Evolutionary conservation across 23 tunicate genomes (phyloP), one percentile per base, ranked within the genome.

Genomic region (Botrylloides violaceus): DNA sequence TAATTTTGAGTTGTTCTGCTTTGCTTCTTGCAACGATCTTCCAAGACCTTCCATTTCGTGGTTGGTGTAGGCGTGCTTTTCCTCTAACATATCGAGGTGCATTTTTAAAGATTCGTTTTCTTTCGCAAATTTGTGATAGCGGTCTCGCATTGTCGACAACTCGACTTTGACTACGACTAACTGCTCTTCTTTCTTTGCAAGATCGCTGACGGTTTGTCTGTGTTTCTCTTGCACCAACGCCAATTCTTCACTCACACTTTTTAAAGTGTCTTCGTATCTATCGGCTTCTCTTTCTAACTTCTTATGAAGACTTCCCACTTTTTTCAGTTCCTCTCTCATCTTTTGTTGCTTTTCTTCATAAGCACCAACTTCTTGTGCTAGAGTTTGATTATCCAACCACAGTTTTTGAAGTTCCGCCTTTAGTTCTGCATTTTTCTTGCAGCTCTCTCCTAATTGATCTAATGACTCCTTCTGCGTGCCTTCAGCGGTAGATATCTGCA

Each of bases 311-410:
- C 59, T 76, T 53, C 71, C 73, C 36, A 80, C 64, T 32, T 80
- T 87, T 36, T 70, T 59, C 31, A 87, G 62, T 56, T 87, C 86
- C 29, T 29, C 84, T 33, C 86, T 62, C 12, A 87, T 48, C 62
- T 87, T 87, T 19, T 61, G 68, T 48, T 79, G 61, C 37, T 87
- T 87, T 24, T 87, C 86, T 62, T 87, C 95, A 72, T 87, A 87
- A n/a, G 75, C 95, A n/a, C 79, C 95, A 37, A 87, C 95, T 70
- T 87, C 95, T 47, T 87, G 95, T 0, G 82, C 75, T 82, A 87
- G 61, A 34, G 95, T 68, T 48, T 87, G 95, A 47, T 87, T 87
- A 35, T 87, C 95, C 36, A 75, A 81, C 95, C 86, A 80, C 15
- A 76, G 58, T 76, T 87, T 87, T 56, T 87, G 95, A 4, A 87